phyloP scores from a whole-genome alignment of 2,113 vertebrate genomes.

The Ictalurus punctatus region DNA sequence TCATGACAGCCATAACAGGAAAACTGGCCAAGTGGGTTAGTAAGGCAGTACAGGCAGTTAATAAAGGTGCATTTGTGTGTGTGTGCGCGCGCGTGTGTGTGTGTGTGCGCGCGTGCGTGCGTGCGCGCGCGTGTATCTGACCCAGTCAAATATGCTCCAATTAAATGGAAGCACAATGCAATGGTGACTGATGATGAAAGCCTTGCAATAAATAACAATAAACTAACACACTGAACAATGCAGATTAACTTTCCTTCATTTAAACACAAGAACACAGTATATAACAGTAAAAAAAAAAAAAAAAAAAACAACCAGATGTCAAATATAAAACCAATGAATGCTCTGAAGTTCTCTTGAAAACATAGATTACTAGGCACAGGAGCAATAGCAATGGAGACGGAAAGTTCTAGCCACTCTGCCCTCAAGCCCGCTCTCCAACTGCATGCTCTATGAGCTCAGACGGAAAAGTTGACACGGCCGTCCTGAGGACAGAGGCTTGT shows the following conservation, averaged over 20 bases:
- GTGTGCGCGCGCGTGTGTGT: constrained; percentile 20
- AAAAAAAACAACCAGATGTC: no score
- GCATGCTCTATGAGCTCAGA: constrained; percentile 30
- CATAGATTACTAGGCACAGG: not conserved
- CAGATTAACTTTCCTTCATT: not conserved
- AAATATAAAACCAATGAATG: not conserved
- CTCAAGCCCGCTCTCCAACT: not conserved
- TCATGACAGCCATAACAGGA: constrained; percentile 24
- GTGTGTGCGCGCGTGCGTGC: constrained; percentile 11
- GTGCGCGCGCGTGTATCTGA: constrained; percentile 22
- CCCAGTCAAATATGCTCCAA: constrained; percentile 17
- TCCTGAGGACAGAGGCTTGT: constrained; percentile 26
- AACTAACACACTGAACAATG: not conserved
- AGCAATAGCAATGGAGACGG: not conserved
- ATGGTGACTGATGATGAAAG: not conserved
- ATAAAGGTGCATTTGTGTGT: not conserved
- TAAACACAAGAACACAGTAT: not conserved
- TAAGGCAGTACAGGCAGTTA: constrained; percentile 19
- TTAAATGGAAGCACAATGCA: not conserved
- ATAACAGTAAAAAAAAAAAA: not conserved
- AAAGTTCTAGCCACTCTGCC: not conserved
- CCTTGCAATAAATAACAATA: not conserved
- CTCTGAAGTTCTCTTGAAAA: not conserved
- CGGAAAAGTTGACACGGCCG: constrained; percentile 41
- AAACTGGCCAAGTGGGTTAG: constrained; percentile 46